Evolutionary conservation across 2,888 invertebrate species (phyloP).

Genomic region (Polyploca ridens): DNA sequence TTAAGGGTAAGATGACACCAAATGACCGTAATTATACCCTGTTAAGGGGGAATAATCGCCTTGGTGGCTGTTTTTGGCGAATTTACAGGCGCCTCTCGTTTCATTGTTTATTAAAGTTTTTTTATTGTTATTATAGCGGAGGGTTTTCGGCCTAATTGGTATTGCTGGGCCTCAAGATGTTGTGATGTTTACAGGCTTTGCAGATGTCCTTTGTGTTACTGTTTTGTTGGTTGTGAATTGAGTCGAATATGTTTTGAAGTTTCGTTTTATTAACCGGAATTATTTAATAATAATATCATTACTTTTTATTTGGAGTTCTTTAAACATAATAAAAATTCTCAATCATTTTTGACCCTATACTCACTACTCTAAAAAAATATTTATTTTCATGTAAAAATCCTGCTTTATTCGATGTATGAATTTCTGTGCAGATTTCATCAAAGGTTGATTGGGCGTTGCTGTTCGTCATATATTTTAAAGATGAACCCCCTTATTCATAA

Average conservation of each 20-base stretch:
- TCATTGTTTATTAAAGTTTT: constrained; percentile 78
- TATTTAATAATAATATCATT: too few relatives aligned
- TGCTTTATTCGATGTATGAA: too few relatives aligned
- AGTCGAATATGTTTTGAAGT: background rate
- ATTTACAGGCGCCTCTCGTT: constrained; percentile 67
- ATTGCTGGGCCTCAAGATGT: constrained; percentile 26
- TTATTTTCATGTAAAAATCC: too few relatives aligned
- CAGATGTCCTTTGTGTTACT: constrained; percentile 10
- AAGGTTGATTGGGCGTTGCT: too few relatives aligned
- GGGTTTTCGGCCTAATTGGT: constrained; percentile 50
- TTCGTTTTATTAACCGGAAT: background rate
- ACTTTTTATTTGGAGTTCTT: too few relatives aligned
- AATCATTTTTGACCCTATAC: too few relatives aligned
- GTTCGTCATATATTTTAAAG: too few relatives aligned
- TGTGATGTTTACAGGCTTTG: background rate
- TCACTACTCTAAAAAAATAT: too few relatives aligned
- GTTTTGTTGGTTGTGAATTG: background rate
- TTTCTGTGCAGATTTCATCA: too few relatives aligned
- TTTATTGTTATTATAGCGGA: constrained; percentile 68
- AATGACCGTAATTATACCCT: constrained; percentile 79
- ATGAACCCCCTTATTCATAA: too few relatives aligned
- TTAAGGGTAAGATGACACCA: constrained; percentile 80
- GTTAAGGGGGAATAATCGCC: constrained; percentile 69
- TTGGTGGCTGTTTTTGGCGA: constrained; percentile 62
- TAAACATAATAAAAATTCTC: too few relatives aligned